Evolutionary conservation across 2,113 vertebrate genomes (phyloP).

Genomic region (Chaetops frenatus): DNA sequence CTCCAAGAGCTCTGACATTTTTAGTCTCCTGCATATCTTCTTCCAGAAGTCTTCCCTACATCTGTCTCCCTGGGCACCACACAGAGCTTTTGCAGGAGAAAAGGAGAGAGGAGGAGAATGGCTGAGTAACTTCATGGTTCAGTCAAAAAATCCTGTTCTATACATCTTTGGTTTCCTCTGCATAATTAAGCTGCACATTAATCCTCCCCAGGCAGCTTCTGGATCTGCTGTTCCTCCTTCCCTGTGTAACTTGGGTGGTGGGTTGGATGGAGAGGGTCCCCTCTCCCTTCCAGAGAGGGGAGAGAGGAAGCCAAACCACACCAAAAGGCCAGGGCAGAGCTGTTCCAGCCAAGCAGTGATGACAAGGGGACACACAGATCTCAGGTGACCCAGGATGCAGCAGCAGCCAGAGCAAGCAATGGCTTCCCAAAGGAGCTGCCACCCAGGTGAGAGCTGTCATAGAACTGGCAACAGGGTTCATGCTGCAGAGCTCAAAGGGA

Average conservation of each 20-base stretch:
- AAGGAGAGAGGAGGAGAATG: not conserved
- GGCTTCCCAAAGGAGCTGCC: not conserved
- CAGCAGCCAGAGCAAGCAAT: not conserved
- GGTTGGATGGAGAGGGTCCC: not conserved
- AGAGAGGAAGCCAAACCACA: not conserved
- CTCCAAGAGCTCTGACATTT: not conserved
- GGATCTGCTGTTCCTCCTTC: not conserved
- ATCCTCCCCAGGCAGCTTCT: not conserved
- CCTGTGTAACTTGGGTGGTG: not conserved
- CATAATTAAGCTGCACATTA: not conserved
- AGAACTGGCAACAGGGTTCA: not conserved
- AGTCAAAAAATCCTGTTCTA: not conserved
- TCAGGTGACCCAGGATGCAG: not conserved
- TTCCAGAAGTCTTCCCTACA: not conserved
- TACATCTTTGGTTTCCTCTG: not conserved
- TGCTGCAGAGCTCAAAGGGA: not conserved
- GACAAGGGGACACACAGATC: not conserved
- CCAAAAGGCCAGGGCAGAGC: not conserved
- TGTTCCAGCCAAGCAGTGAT: not conserved
- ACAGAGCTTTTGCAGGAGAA: not conserved
- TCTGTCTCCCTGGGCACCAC: not conserved
- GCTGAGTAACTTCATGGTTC: not conserved
- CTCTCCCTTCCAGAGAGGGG: not conserved
- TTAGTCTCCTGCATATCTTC: not conserved
- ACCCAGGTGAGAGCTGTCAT: accelerated